Percentiles rank a stretch among this genome's conserved stretches.
These are phyloP conservation scores for Catostomus latipinnis DNA, from an alignment of 2,797 vertebrate genomes.

Conservation along the genomic window DNA sequence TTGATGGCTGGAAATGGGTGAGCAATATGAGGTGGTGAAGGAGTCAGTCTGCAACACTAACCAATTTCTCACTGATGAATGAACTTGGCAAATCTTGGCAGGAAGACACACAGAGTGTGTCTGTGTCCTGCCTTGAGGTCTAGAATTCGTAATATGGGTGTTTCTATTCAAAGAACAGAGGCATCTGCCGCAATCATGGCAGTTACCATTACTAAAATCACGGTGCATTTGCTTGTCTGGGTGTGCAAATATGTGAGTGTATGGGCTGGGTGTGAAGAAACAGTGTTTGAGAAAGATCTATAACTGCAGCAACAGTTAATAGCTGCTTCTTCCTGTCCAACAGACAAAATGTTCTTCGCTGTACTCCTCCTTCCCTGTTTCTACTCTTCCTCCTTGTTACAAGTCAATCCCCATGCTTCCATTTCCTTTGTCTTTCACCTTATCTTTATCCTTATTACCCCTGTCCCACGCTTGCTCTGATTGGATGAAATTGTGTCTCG, in stretches of 20 bases:
- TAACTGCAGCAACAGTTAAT: slow-evolving; percentile 30
- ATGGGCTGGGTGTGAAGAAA: slow-evolving; percentile 18
- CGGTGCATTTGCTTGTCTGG: not conserved
- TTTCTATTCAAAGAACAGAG: slow-evolving; percentile 26
- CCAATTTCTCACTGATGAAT: slow-evolving; percentile 42
- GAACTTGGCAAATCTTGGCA: slow-evolving; percentile 18
- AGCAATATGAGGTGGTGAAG: slow-evolving; percentile 22
- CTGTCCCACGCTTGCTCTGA: slow-evolving; percentile 68
- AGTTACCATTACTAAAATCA: slow-evolving; percentile 10
- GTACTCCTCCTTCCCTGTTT: not conserved
- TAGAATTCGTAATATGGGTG: slow-evolving; percentile 21
- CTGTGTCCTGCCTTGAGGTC: slow-evolving; percentile 21
- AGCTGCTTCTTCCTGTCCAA: slow-evolving; percentile 2
- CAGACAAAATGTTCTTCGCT: too few species aligned
- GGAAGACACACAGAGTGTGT: slow-evolving; percentile 8
- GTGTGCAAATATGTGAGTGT: not conserved
- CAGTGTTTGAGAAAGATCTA: slow-evolving; percentile 39
- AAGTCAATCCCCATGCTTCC: slow-evolving; percentile 25
- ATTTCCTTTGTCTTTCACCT: slow-evolving; percentile 38
- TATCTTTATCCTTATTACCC: slow-evolving; percentile 28
- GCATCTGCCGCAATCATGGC: not conserved
- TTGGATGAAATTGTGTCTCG: slow-evolving; percentile 71
- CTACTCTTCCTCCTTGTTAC: slow-evolving; percentile 13
- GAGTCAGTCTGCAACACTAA: slow-evolving; percentile 34
- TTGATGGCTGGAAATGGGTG: slow-evolving; percentile 43